Evolutionary conservation across 2,113 vertebrate genomes (phyloP), one percentile per base, ranked within the genome.

Genomic region (Spizaetus ornatus): DNA sequence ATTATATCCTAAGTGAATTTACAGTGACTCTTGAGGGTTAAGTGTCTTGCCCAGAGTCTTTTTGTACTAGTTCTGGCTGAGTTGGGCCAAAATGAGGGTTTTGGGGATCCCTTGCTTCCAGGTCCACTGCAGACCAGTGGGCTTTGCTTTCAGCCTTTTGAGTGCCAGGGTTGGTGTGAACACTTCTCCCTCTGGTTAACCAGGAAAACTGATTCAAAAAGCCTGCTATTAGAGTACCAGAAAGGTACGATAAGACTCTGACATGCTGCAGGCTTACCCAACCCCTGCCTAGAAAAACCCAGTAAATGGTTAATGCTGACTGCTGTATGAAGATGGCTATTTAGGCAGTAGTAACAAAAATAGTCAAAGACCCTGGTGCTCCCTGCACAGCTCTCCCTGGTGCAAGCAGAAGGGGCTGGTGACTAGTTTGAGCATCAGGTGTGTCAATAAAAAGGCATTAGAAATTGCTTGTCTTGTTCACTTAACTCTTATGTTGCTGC

Each of bases 161-260:
- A 16, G 10, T 8, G 38, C 22, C 31, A 5, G 29, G 11, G 22
- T 5, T 45, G 70, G 31, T 2, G 34, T 48, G 65, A 29, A 5
- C 0, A 0, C 2, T 32, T 56, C 7, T 48, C 19, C 40, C 26
- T 13, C 23, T 38, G 16, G 4, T 34, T 29, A 34, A 6, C 10
- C 7, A 17, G 77, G 72, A 45, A 48, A 69, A 8, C 1, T 13
- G 26, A 16, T 17, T 42, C 3, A 5, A 16, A 7, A 55, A 47
- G 32, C 19, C 15, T 52, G 10, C 12, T 16, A 3, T 9, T n/a
- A 13, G 32, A 22, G 7, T 19, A 6, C 31, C 22, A 25, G 70
- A 6, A 34, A 43, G 62, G 27, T 7, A 6, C 45, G 47, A 7
- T 1, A 56, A 34, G 47, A 4, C 47, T 29, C 42, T 48, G 71